phyloP scores from a whole-genome alignment of 2,113 vertebrate species.

The Phasianus colchicus region DNA sequence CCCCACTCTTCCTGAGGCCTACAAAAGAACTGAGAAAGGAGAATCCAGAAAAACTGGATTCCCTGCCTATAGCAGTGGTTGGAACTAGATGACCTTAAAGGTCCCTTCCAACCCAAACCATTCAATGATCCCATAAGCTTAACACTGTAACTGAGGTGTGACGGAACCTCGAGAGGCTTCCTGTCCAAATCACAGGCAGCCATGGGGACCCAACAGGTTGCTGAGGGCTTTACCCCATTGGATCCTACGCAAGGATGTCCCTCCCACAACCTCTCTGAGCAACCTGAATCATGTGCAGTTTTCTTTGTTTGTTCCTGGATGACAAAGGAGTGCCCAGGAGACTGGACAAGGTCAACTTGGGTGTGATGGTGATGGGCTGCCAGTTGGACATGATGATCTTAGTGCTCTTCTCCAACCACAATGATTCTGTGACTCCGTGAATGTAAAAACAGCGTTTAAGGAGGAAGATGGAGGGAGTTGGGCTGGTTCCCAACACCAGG shows the following conservation, averaged over 20 bases:
- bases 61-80: too few species aligned
- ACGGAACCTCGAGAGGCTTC: not conserved
- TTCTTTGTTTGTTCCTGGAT: not conserved
- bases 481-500: not conserved
- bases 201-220: not conserved
- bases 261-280: not conserved
- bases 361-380: too few species aligned
- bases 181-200: not conserved
- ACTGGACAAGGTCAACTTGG: not conserved
- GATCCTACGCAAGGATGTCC: not conserved
- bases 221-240: not conserved
- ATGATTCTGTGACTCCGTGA: too few species aligned
- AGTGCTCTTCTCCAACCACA: too few species aligned
- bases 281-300: fast-evolving
- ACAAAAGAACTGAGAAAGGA: not conserved
- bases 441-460: not conserved
- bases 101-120: too few species aligned
- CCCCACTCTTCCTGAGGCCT: not conserved
- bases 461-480: not conserved
- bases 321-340: not conserved
- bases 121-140: not conserved
- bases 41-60: not conserved
- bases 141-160: not conserved
- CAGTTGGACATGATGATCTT: too few species aligned
- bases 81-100: too few species aligned